Conservation (phyloP, 2,797 vertebrate genomes). For the Enteromius trimaculatus region DNA sequence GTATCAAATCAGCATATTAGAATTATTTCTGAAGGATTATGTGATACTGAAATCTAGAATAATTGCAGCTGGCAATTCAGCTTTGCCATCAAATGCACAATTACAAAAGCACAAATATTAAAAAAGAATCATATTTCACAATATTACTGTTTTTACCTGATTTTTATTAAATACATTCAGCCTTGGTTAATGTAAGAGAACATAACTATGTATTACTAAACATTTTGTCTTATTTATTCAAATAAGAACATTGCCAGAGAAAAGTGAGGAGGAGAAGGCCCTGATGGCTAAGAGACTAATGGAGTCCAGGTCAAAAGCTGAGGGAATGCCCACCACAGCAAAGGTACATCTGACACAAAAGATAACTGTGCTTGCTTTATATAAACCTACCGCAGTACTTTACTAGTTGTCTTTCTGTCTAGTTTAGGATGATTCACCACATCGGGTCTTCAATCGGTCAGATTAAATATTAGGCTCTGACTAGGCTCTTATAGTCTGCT, state of each 20-base stretch:
- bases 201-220: not conserved
- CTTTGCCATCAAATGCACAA: not conserved
- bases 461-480: not conserved
- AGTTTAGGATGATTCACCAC: not conserved
- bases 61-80: not conserved
- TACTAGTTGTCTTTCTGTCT: not conserved
- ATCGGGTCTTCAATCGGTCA: not conserved
- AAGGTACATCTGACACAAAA: conserved; percentile 77
- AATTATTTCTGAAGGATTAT: not conserved
- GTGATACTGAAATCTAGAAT: not conserved
- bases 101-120: not conserved
- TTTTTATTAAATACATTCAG: not conserved
- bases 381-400: conserved; percentile 4
- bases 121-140: not conserved
- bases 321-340: conserved; percentile 94
- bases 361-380: not conserved
- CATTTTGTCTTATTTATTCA: not conserved
- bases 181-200: not conserved
- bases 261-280: conserved; percentile 89
- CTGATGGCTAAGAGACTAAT: conserved; percentile 87
- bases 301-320: conserved; percentile 89
- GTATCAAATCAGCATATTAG: not conserved
- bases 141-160: not conserved
- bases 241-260: conserved; percentile 85
- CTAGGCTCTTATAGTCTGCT: not conserved